Evolutionary conservation across 2,797 vertebrate genomes (phyloP), one percentile per base, ranked within the genome.

Genomic region (Yasuhikotakia modesta): DNA sequence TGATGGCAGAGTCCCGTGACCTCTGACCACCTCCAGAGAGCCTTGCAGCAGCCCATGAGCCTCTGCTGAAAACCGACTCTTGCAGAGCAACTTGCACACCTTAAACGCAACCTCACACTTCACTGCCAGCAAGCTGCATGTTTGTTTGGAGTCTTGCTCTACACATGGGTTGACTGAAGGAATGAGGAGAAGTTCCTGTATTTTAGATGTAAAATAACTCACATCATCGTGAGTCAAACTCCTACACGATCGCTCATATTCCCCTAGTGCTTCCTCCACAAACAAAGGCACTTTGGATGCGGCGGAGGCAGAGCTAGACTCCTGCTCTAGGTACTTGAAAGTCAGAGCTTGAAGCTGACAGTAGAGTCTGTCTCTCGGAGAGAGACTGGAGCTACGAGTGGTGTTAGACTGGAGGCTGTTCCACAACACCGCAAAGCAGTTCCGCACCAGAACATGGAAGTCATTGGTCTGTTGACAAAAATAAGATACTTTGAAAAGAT

Each of bases 391-490:
- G 16, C 21, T 57, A 57, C 27, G 50, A 2, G 0, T 12, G 10
- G 52, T 69, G 0, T 87, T 84, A 0, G 88, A 88, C 0, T 89
- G 82, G 39, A 82, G 2, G 58, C 84, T 78, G 1, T 87, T 95
- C 96, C 96, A 97, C 11, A 99, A 87, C 0, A 95, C 83, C 0
- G 91, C 85, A 73, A 97, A 99, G 58, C 91, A 88, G 83, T 91
- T 91, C 8, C 81, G 87, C 39, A 89, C 82, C 0, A 99, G 67
- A 2, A 89, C 79, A 0, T 19, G 63, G 69, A 92, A 94, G 50
- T 95, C 93, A 22, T 91, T 86, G 35, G 12, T 83, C 93, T 94
- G 65, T 13, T 69, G 21, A 79, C 2, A 77, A 2, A 85, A 68
- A 4, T 16, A 67, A 24, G 3, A 46, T 27, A 70, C 10, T 16